Percentiles rank a stretch among this genome's conserved stretches.
Evolutionary conservation across 2,797 vertebrate species (phyloP).

Genomic region (Siniperca scherzeri): DNA sequence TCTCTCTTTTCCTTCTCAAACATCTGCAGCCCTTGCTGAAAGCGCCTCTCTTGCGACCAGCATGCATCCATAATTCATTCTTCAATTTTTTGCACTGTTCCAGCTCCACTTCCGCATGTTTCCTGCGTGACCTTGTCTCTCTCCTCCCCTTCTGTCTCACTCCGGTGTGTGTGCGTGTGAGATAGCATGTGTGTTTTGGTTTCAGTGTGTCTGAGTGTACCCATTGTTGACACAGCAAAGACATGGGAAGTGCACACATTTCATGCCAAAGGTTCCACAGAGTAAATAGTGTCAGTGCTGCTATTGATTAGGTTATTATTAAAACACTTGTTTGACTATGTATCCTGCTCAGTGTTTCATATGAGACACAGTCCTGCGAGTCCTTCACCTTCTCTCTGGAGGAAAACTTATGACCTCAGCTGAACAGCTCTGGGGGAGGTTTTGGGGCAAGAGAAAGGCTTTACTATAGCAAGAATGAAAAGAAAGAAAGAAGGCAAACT

Average conservation of each 20-base stretch:
- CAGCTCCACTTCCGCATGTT: slow-evolving; percentile 71
- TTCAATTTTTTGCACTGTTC: slow-evolving; percentile 47
- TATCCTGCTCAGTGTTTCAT: slow-evolving; percentile 29
- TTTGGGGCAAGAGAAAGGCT: slow-evolving; percentile 48
- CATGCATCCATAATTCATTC: slow-evolving; percentile 78
- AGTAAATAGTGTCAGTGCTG: slow-evolving; percentile 54
- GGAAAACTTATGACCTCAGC: slow-evolving; percentile 68
- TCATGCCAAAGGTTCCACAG: slow-evolving; percentile 35
- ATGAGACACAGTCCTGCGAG: slow-evolving; percentile 26
- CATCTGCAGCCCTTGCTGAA: slow-evolving; percentile 69
- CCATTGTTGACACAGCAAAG: slow-evolving; percentile 54
- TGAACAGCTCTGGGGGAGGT: slow-evolving; percentile 41
- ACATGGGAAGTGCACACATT: slow-evolving; percentile 67
- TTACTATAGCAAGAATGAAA: slow-evolving; percentile 54
- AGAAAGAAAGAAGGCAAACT: slow-evolving; percentile 62
- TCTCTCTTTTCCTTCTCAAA: slow-evolving; percentile 47
- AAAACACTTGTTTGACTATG: slow-evolving; percentile 24
- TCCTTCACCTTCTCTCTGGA: slow-evolving; percentile 45
- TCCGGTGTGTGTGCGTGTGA: slow-evolving; percentile 32
- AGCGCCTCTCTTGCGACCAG: slow-evolving; percentile 60
- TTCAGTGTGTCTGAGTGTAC: slow-evolving; percentile 29
- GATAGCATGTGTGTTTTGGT: slow-evolving; percentile 44
- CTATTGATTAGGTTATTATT: slow-evolving; percentile 52
- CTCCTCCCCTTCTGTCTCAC: slow-evolving; percentile 47
- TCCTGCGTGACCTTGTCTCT: slow-evolving; percentile 66